Evolutionary conservation across 2,797 vertebrate species (phyloP), one percentile per base, ranked within the genome.

Genomic region (Chelon labrosus): DNA sequence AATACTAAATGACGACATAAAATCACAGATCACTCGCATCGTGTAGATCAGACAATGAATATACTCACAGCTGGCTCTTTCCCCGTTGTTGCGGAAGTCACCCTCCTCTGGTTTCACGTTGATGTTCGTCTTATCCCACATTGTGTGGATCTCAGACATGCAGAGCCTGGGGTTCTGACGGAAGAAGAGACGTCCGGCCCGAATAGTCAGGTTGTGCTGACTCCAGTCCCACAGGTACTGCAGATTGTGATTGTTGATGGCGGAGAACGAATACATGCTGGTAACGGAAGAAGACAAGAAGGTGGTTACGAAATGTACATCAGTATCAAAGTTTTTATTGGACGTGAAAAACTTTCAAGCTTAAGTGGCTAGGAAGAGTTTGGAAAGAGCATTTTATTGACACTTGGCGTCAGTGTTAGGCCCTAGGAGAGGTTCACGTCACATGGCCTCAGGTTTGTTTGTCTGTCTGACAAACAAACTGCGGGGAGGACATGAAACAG

Each of bases 191-290:
- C 98, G 97, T 19, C 98, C 98, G 0, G 92, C 83, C 39, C 88
- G 93, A 89, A 99, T 96, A 1, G 97, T 98, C 89, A 99, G 90
- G 89, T 98, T 99, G 88, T 98, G 98, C 72, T 96, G 96, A 83
- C 85, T 95, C 97, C 98, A 99, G 93, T 99, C 97, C 98, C 98
- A 99, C 25, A 99, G 92, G 69, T 95, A 94, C 91, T 99, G 97
- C 68, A 99, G 89, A 88, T 99, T 95, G 90, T 98, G 97, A 95
- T 99, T 99, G 92, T 99, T 96, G 51, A 98, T 92, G 53, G 96
- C 97, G 0, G 96, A 97, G 93, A 99, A 99, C 0, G 98, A 94
- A 4, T 99, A 99, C 85, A 95, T 95, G 82, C 98, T 99, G 79
- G 47, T 0, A 25, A 72, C 0, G 2, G 49, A 58, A 56, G 38